Percentiles rank a stretch among this genome's conserved stretches.
phyloP scores from a whole-genome alignment of 1,140 invertebrate species.

The Rhagoletis pomonella region DNA sequence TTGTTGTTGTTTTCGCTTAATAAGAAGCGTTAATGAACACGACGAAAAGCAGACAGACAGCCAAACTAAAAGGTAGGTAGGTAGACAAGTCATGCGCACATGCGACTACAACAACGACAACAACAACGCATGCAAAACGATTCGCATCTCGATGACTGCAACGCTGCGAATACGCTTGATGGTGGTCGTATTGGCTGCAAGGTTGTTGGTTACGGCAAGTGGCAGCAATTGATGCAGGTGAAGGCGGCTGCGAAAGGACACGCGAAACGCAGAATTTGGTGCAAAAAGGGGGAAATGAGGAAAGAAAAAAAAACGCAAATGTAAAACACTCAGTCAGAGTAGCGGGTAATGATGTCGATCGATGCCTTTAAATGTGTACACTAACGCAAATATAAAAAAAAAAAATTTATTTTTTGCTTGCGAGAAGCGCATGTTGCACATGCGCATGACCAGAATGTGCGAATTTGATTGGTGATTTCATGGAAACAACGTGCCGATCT shows the following conservation, averaged over 20 bases:
- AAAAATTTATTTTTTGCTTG: background rate
- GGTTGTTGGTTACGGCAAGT: conserved; percentile 24
- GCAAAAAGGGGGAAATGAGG: background rate
- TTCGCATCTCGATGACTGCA: no score
- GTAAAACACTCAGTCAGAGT: background rate
- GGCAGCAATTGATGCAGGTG: conserved; percentile 7
- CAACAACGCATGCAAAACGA: no score
- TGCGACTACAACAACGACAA: no score
- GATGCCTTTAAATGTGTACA: background rate
- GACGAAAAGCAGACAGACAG: background rate
- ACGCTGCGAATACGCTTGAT: background rate
- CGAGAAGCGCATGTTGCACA: conserved; percentile 46
- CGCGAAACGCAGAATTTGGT: background rate
- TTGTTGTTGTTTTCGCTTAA: conserved; percentile 32
- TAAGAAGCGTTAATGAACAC: conserved; percentile 53
- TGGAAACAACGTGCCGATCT: conserved; percentile 43
- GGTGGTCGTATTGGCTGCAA: background rate
- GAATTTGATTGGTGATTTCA: conserved; percentile 51
- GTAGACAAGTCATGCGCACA: no score
- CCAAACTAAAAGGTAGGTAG: background rate
- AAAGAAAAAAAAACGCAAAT: conserved; percentile 8
- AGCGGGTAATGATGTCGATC: background rate
- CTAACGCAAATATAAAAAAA: no score
- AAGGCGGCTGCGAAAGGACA: conserved; percentile 4
- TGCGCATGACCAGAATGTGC: conserved; percentile 49